Conservation (phyloP, 2,888 invertebrate species). For the Himalopsyche anomala region DNA sequence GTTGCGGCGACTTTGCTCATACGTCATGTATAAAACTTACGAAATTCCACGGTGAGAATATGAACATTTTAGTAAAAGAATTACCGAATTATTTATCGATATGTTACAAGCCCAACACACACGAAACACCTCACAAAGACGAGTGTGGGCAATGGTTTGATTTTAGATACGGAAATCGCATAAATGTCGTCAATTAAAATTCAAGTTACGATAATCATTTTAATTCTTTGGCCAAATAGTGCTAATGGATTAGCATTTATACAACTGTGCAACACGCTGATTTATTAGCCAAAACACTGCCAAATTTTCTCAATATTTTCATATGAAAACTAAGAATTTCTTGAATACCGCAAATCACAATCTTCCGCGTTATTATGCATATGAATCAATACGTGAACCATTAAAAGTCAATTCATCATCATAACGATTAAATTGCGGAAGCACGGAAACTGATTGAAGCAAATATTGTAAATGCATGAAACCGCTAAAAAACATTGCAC, state of each 20-base stretch:
- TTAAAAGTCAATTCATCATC: too few relatives aligned
- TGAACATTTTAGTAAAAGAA: neutral
- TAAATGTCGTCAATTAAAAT: constrained; percentile 8
- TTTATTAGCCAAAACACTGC: constrained; percentile 18
- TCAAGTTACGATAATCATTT: neutral
- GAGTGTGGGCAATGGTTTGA: neutral
- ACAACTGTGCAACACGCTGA: neutral
- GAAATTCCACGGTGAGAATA: too few relatives aligned
- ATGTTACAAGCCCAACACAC: neutral
- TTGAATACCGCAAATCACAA: too few relatives aligned
- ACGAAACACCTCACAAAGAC: neutral
- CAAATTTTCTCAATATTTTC: constrained; percentile 17
- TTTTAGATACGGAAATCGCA: constrained; percentile 12
- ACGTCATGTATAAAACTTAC: constrained; percentile 54
- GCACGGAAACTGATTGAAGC: too few relatives aligned
- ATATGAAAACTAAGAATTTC: too few relatives aligned
- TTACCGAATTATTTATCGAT: neutral
- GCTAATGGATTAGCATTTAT: constrained; percentile 3
- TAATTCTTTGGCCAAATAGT: constrained; percentile 15
- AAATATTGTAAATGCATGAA: too few relatives aligned
- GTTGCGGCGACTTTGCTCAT: constrained; percentile 56
- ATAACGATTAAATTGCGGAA: too few relatives aligned
- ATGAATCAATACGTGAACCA: too few relatives aligned
- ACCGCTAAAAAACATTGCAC: too few relatives aligned
- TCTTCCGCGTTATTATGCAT: too few relatives aligned